Evolutionary conservation across 2,888 invertebrate species (phyloP).

Genomic region (Melanotus villosus): DNA sequence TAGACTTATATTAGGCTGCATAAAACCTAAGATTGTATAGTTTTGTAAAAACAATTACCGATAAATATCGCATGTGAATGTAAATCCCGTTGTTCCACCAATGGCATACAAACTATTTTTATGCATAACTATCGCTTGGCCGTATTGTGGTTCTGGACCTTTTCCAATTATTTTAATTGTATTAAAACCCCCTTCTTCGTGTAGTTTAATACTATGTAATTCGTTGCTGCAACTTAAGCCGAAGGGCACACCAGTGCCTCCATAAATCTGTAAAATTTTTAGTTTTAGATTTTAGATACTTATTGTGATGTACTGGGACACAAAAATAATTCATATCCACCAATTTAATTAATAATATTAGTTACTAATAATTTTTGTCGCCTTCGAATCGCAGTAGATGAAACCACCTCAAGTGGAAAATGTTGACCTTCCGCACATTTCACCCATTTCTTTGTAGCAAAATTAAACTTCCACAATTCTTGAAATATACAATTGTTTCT

Average conservation of each 20-base stretch:
- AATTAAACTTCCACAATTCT: conserved; percentile 91
- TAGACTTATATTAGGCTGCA: too few species aligned
- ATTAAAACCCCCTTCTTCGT: not conserved
- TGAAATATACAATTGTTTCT: conserved; percentile 62
- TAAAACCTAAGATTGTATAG: too few species aligned
- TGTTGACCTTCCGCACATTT: not conserved
- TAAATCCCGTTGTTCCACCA: conserved; percentile 92
- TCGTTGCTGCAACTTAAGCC: conserved; percentile 80
- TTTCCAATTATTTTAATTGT: conserved; percentile 77
- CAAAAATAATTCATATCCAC: too few species aligned
- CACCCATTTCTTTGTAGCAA: conserved; percentile 81
- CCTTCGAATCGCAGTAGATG: not conserved
- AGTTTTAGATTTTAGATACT: not conserved
- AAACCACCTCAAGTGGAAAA: not conserved
- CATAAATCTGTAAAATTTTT: not conserved
- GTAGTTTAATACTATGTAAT: not conserved
- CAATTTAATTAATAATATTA: not conserved
- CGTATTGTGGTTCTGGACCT: conserved; percentile 87
- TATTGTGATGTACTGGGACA: too few species aligned
- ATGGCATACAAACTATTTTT: conserved; percentile 84
- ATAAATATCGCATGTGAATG: conserved; percentile 92
- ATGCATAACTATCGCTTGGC: conserved; percentile 85
- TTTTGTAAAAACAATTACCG: too few species aligned
- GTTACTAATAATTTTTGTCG: not conserved
- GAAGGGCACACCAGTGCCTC: conserved; percentile 91